Conservation (phyloP, 1,140 invertebrate species). For the Drosophila kepulauana region DNA sequence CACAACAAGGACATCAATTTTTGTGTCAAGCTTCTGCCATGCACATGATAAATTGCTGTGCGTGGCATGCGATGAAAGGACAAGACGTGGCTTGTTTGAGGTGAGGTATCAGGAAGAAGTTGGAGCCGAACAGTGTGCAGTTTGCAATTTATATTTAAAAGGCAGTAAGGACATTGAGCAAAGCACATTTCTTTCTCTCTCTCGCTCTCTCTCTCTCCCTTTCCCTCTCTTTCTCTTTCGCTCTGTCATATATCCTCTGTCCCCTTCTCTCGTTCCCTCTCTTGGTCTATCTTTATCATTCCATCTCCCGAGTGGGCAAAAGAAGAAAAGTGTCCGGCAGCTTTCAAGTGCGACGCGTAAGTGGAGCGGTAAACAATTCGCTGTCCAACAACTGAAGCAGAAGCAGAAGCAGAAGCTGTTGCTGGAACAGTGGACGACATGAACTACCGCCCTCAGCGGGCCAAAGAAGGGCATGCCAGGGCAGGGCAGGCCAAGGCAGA, state of each 20-base stretch:
- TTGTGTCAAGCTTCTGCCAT: conserved; percentile 53
- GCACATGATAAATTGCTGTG: conserved; percentile 76
- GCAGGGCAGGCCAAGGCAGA: background rate
- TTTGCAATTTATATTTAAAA: conserved; percentile 69
- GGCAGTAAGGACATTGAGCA: conserved; percentile 18
- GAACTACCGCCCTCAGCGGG: conserved; percentile 9
- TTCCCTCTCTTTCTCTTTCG: background rate
- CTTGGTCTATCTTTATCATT: background rate
- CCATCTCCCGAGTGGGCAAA: conserved; percentile 5
- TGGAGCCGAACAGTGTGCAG: conserved; percentile 34
- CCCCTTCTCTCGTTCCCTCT: background rate
- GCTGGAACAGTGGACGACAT: conserved; percentile 19
- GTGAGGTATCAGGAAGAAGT: background rate
- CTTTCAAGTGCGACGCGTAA: conserved; percentile 66
- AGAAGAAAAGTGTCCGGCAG: conserved; percentile 57
- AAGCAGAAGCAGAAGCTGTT: conserved; percentile 15
- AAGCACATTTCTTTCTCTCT: background rate
- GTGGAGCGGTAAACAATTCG: conserved; percentile 78
- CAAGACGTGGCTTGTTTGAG: conserved; percentile 7
- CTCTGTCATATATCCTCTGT: background rate
- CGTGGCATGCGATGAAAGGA: conserved; percentile 59
- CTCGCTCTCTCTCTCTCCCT: background rate
- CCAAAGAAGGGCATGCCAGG: too few species aligned
- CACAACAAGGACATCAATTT: conserved; percentile 53
- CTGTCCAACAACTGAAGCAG: conserved; percentile 38